Evolutionary conservation across 2,888 invertebrate genomes (phyloP), one percentile per base, ranked within the genome.

Genomic region (Tipula lateralis): DNA sequence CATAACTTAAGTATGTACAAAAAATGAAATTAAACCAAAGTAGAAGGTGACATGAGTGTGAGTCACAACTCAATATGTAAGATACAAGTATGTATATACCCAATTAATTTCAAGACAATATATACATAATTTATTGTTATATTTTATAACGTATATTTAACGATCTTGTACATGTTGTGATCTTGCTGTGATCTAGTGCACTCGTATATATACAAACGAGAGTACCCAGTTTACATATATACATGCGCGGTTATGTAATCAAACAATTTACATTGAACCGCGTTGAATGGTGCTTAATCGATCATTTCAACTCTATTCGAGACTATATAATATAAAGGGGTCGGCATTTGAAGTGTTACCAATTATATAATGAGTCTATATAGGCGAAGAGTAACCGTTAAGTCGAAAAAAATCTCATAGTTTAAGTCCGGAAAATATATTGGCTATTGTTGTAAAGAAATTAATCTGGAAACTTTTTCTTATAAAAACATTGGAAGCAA

Each of bases 81-180:
- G 66, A n/a, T 66, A 66, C 7, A 9, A 19, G 44, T 24, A 24
- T 16, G 16, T n/a, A n/a, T 44, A 44, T 66, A 66, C 24, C 66
- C 66, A 66, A 66, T 66, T 66, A 66, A 66, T 24, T 66, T 24
- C 9, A 66, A 66, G 19, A 66, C 9, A 9, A 24, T 66, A 24
- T 66, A 9, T 66, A n/a, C 16, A 66, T 66, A 66, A 66, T 66
- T 66, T 66, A 66, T 66, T 66, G 66, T 66, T 66, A 66, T 66
- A 66, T 66, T 66, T 66, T 66, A 66, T 66, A 66, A 66, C 24
- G 66, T 66, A 66, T 66, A 66, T 66, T 66, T 66, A 66, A 66
- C 66, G 66, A 66, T 66, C 66, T 66, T 66, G 66, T 66, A 66
- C 66, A 66, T 66, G 24, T 66, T 66, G 66, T 24, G 66, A 66